phyloP scores from a whole-genome alignment of 2,888 invertebrate species.

The Perdita meconis region DNA sequence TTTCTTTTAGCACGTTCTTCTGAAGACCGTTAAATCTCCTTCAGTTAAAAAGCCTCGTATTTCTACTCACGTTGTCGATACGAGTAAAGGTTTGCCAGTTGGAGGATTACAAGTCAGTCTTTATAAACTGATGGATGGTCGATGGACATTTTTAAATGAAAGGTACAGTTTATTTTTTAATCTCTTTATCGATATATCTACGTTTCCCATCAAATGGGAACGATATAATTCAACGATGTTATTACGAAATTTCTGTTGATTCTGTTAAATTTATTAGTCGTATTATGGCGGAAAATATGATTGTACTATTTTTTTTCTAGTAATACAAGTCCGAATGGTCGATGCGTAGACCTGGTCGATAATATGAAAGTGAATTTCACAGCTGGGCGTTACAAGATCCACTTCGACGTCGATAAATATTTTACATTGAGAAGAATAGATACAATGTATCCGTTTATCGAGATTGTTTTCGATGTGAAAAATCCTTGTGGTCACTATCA shows the following conservation, averaged over 20 bases:
- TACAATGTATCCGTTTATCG: constrained; percentile 91
- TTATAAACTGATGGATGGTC: constrained; percentile 87
- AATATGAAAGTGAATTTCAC: constrained; percentile 85
- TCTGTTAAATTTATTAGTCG: too few species aligned
- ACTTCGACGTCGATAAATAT: constrained; percentile 90
- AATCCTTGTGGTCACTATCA: constrained; percentile 89
- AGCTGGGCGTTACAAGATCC: constrained; percentile 90
- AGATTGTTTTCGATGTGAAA: constrained; percentile 90
- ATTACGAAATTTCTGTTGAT: too few species aligned
- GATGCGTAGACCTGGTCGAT: constrained; percentile 88
- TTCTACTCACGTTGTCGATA: constrained; percentile 91
- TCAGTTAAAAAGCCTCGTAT: constrained; percentile 85
- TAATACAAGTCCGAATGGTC: constrained; percentile 88
- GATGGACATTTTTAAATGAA: constrained; percentile 89
- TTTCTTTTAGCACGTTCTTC: constrained; percentile 53
- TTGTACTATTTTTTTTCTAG: constrained; percentile 71
- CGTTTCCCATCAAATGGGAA: too few species aligned
- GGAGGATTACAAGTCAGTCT: constrained; percentile 88
- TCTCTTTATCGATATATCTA: neutral
- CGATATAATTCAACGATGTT: too few species aligned
- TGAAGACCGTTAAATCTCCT: constrained; percentile 38
- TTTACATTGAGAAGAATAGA: constrained; percentile 87
- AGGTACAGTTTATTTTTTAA: constrained; percentile 71
- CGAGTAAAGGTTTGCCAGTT: constrained; percentile 88
- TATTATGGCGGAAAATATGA: neutral